phyloP scores from a whole-genome alignment of 1,140 invertebrate species.

The Aphelinus certus region DNA sequence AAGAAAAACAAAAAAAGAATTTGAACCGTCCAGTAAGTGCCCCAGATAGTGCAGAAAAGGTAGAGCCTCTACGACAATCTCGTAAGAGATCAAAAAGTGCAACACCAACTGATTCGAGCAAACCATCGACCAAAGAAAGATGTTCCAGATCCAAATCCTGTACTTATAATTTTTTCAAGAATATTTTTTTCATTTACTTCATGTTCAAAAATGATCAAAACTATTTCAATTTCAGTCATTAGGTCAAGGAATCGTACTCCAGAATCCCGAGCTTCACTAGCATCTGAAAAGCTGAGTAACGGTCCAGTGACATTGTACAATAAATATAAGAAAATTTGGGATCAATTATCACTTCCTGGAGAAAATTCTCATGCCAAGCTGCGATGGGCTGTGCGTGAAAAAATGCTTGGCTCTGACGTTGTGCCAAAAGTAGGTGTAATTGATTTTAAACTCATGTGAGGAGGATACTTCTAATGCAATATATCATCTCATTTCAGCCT shows the following conservation, averaged over 20 bases:
- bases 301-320: constrained; percentile 81
- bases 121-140: constrained; percentile 30
- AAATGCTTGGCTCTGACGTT: constrained; percentile 66
- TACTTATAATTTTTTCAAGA: constrained; percentile 32
- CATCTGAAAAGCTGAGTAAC: constrained; percentile 58
- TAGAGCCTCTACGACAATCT: constrained; percentile 7
- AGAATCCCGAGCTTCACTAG: constrained; percentile 47
- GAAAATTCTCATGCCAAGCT: constrained; percentile 71
- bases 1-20: constrained; percentile 11
- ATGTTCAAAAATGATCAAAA: constrained; percentile 1
- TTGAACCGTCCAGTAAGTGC: constrained; percentile 36
- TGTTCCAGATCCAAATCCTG: constrained; percentile 50
- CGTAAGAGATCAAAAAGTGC: constrained; percentile 44
- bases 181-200: constrained; percentile 3
- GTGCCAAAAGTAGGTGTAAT: constrained; percentile 52
- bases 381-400: constrained; percentile 71
- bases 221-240: constrained; percentile 61
- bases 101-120: constrained; percentile 43
- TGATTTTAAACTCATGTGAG: too few species aligned
- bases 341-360: constrained; percentile 76
- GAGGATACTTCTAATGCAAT: too few species aligned
- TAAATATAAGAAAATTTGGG: constrained; percentile 78
- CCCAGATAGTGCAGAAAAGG: constrained; percentile 38
- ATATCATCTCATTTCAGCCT: too few species aligned
- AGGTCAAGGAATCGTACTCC: constrained; percentile 59